Evolutionary conservation across 2,797 vertebrate genomes (phyloP).

Genomic region (Margarornis squamiger): DNA sequence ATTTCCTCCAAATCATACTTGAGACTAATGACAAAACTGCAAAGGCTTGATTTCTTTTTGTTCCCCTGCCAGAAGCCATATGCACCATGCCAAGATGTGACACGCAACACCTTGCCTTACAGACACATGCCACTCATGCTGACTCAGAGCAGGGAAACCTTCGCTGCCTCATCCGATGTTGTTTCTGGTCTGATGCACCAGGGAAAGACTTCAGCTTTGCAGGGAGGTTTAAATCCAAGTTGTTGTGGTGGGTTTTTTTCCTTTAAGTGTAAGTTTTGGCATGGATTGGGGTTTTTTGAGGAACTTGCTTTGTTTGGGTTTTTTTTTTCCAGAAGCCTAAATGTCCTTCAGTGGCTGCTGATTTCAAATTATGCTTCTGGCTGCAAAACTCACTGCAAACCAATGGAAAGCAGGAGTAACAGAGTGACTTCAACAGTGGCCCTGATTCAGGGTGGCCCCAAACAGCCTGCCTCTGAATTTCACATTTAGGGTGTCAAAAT

Average conservation of each 20-base stretch:
- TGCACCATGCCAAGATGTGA: neutral
- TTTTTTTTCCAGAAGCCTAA: neutral
- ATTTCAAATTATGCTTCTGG: neutral
- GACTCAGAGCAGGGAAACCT: neutral
- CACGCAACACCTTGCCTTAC: neutral
- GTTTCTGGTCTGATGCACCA: neutral
- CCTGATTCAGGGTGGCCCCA: neutral
- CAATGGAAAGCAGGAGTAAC: neutral
- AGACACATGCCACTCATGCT: neutral
- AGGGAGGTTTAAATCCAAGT: neutral
- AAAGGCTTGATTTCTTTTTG: neutral
- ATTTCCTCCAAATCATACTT: neutral
- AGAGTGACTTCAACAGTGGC: neutral
- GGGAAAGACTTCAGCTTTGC: neutral
- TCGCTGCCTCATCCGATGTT: neutral
- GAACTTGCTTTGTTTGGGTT: rapidly evolving
- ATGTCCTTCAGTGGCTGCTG: rapidly evolving
- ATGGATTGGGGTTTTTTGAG: neutral
- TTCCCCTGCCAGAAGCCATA: neutral
- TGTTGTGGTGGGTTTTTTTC: neutral
- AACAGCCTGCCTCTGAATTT: neutral
- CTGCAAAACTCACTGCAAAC: neutral
- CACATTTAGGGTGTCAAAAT: neutral
- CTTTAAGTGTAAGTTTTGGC: neutral
- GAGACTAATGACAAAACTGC: neutral